Percentiles rank a stretch among this genome's conserved stretches.
These are phyloP conservation scores for Oegoconia quadripuncta DNA, from an alignment of 2,888 invertebrate genomes.

Conservation along the genomic window DNA sequence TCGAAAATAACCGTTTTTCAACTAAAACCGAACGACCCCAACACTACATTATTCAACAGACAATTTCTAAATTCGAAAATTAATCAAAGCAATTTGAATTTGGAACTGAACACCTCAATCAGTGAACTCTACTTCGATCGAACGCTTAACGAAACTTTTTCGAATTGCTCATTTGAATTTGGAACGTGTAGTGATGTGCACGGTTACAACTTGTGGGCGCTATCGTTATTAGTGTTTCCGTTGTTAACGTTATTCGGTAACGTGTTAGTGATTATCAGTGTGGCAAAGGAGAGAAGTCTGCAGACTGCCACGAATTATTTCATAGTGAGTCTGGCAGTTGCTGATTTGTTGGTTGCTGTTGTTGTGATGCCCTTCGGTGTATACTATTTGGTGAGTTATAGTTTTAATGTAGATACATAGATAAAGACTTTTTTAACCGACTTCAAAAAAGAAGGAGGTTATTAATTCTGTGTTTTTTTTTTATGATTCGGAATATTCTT, in stretches of 20 bases:
- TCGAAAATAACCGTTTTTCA: slow-evolving; percentile 40
- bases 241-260: slow-evolving; percentile 97
- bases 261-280: slow-evolving; percentile 96
- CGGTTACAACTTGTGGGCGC: slow-evolving; percentile 90
- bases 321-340: slow-evolving; percentile 97
- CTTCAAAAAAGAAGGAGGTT: too few relatives aligned
- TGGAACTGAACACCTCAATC: slow-evolving; percentile 47
- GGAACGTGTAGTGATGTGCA: slow-evolving; percentile 59
- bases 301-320: slow-evolving; percentile 99
- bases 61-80: slow-evolving; percentile 4
- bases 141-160: slow-evolving; percentile 37
- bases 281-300: slow-evolving; percentile 91
- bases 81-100: slow-evolving; percentile 29
- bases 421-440: too few relatives aligned
- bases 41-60: slow-evolving; percentile 23
- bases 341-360: slow-evolving; percentile 97
- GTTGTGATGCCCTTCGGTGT: slow-evolving; percentile 99
- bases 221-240: slow-evolving; percentile 93
- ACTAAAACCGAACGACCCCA: slow-evolving; percentile 35
- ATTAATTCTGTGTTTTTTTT: too few relatives aligned
- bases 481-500: too few relatives aligned
- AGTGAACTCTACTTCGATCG: slow-evolving; percentile 36
- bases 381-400: slow-evolving; percentile 96
- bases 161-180: slow-evolving; percentile 54
- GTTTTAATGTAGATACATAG: too few relatives aligned